Conservation (phyloP, 2,113 vertebrate genomes). For the Ariopsis seemanni region DNA sequence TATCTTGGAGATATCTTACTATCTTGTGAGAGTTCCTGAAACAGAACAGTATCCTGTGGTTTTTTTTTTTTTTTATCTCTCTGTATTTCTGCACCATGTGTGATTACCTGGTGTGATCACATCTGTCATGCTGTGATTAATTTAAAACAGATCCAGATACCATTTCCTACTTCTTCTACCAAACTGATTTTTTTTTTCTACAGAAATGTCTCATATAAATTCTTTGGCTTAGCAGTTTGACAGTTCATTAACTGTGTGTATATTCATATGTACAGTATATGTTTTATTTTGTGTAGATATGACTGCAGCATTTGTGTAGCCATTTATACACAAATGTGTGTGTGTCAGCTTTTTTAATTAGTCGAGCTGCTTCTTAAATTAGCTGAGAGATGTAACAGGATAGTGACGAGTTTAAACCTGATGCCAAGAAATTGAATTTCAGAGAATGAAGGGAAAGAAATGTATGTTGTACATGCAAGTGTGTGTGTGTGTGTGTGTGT, state of each 20-base stretch:
- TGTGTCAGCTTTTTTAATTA: conserved; percentile 48
- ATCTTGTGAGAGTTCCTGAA: not conserved
- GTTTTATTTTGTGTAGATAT: not conserved
- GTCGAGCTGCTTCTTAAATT: conserved; percentile 48
- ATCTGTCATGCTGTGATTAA: conserved; percentile 13
- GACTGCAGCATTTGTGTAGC: not conserved
- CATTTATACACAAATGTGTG: conserved; percentile 5
- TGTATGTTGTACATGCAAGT: not conserved
- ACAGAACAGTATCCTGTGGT: not conserved
- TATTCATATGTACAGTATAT: not conserved
- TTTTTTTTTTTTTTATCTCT: not conserved
- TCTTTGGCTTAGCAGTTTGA: not conserved
- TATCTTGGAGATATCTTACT: not conserved
- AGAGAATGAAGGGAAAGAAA: not conserved
- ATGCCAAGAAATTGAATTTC: conserved; percentile 58
- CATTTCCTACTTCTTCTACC: not conserved
- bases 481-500: conserved; percentile 6
- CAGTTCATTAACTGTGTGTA: conserved; percentile 13
- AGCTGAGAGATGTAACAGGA: conserved; percentile 53
- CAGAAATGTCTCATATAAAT: conserved; percentile 9
- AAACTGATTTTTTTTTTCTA: conserved; percentile 3
- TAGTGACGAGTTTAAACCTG: conserved; percentile 61
- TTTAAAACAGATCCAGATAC: not conserved
- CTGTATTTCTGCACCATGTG: not conserved
- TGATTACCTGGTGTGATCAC: not conserved